phyloP scores from a whole-genome alignment of 1,140 invertebrate genomes.

The Brachionus sp. region DNA sequence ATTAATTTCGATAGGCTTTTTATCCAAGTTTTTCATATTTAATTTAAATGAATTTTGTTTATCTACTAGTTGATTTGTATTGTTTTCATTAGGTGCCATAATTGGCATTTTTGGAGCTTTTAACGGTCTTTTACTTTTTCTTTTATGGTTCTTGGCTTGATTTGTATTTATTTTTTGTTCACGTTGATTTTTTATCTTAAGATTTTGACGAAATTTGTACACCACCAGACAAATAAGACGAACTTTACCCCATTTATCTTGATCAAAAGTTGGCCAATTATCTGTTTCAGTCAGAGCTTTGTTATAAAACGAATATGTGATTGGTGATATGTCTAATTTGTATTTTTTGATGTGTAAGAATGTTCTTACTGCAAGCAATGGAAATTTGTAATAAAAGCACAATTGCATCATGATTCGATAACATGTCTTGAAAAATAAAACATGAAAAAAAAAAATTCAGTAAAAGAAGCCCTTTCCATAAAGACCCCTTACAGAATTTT shows the following conservation, averaged over 20 bases:
- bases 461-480: neutral
- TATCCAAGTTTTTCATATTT: neutral
- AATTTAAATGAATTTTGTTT: neutral
- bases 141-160: neutral
- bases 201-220: conserved; percentile 15
- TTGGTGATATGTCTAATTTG: conserved; percentile 88
- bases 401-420: conserved; percentile 97
- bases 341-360: conserved; percentile 90
- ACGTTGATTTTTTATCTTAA: neutral
- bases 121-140: neutral
- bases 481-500: no score
- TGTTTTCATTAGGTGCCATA: neutral
- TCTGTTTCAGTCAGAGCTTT: conserved; percentile 19
- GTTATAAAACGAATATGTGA: conserved; percentile 88
- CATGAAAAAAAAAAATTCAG: conserved; percentile 42
- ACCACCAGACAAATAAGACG: neutral
- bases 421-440: conserved; percentile 69
- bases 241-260: conserved; percentile 33
- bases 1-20: neutral
- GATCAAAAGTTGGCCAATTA: conserved; percentile 33
- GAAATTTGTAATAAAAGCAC: conserved; percentile 87
- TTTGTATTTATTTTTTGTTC: neutral
- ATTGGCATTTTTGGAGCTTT: neutral
- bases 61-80: neutral
- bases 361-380: conserved; percentile 87